Base-by-base conservation (phyloP, 2,113 vertebrate species). In the Microcebus tavaratra region DNA sequence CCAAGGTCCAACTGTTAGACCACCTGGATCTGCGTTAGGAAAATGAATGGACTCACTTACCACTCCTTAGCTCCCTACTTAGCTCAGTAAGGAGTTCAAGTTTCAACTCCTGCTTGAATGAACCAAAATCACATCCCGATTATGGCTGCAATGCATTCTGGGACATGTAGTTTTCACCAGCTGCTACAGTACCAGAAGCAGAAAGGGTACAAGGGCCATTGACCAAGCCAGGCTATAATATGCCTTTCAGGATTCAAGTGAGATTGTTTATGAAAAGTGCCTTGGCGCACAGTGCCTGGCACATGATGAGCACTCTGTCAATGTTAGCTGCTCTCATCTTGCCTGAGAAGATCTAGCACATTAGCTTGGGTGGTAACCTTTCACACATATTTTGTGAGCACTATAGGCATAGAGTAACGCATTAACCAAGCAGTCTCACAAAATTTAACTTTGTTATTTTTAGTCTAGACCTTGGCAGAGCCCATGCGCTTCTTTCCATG, bases 151-250 rank as follows among this genome's bases (percentile, higher is more conserved):
- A 90, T 75, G 81, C 70, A 92, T 90, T 82, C 76, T 96, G 88
- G 81, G 65, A 96, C 93, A 39, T 92, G 53, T 39, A 72, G 73
- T 94, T 92, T 90, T 81, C 61, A 50, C 59, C 29, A 80, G 27
- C 23, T 6, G 5, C 57, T 17, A 10, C 2, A 75, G 13, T 36
- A 21, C 3, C 57, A 34, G 29, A 96, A 81, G 23, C n/a, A 83
- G 42, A 83, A 86, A 11, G 10, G 34, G 14, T 55, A n/a, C 8
- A 34, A 72, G 27, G 70, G 18, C 61, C 29, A 31, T 6, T 86
- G 61, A 80, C 15, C 83, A 95, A 61, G 25, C 6, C 12, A 63
- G 39, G 23, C 7, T n/a, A 3, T 15, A 8, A 29, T 27, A 45
- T 57, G 55, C 8, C 27, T 29, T 18, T 4, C 0, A 45, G 34